Percentiles rank a stretch among this genome's conserved stretches.
phyloP scores from a whole-genome alignment of 1,140 invertebrate genomes.

The Drosophila nannoptera region DNA sequence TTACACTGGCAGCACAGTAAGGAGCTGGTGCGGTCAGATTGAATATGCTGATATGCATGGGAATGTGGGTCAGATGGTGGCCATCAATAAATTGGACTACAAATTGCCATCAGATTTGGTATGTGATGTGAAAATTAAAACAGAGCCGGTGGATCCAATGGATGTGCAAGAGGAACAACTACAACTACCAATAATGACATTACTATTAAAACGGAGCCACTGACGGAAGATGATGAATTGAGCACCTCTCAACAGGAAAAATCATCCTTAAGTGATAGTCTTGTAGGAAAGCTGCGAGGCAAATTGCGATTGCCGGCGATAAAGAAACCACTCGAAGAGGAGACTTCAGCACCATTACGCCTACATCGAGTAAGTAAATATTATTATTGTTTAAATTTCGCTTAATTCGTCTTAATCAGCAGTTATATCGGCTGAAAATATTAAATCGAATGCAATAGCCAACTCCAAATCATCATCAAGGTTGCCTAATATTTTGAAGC shows the following conservation, averaged over 20 bases:
- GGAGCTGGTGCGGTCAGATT: slow-evolving; percentile 38
- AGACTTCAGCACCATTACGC: not conserved
- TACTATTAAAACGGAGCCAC: slow-evolving; percentile 30
- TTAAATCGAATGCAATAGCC: slow-evolving; percentile 5
- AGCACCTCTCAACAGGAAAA: not conserved
- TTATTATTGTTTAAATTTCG: not conserved
- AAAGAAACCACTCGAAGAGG: slow-evolving; percentile 8
- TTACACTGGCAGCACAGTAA: slow-evolving; percentile 45
- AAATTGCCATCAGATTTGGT: not conserved
- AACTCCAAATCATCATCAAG: not conserved
- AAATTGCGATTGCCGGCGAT: slow-evolving; percentile 60
- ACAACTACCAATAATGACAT: not conserved
- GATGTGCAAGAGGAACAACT: not conserved
- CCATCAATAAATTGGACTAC: not conserved
- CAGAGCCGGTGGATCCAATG: slow-evolving; percentile 31
- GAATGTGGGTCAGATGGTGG: slow-evolving; percentile 32
- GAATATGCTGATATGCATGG: slow-evolving; percentile 21
- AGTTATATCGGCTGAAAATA: slow-evolving; percentile 22
- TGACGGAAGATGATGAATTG: slow-evolving; percentile 4
- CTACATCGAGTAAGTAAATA: slow-evolving; percentile 9
- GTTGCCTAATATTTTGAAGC: slow-evolving; percentile 21
- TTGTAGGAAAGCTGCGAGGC: slow-evolving; percentile 11
- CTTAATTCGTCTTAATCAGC: not conserved
- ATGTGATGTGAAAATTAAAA: slow-evolving; percentile 43
- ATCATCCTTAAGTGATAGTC: not conserved